Percentiles rank a stretch among this genome's conserved stretches.
Conservation (phyloP, 2,888 invertebrate species). For the Machimus atricapillus region DNA sequence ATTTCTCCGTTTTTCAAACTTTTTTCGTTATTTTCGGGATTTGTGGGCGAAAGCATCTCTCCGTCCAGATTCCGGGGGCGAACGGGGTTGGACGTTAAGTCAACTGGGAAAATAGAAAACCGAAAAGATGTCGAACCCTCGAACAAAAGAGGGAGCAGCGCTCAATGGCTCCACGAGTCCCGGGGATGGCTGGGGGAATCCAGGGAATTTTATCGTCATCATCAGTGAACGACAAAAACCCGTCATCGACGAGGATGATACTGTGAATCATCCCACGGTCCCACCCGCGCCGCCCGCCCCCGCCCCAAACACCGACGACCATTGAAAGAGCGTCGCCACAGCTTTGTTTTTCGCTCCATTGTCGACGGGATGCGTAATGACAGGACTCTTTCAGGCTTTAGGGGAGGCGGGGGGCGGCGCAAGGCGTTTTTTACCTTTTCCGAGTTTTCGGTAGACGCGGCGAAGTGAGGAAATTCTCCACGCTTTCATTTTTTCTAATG, state of each 20-base stretch:
- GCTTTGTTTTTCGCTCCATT: slow-evolving; percentile 36
- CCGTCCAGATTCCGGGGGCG: neutral
- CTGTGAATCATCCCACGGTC: slow-evolving; percentile 16
- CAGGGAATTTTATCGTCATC: slow-evolving; percentile 34
- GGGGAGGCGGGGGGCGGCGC: neutral
- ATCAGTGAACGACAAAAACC: slow-evolving; percentile 39
- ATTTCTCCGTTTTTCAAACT: slow-evolving; percentile 33
- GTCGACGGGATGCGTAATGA: slow-evolving; percentile 42
- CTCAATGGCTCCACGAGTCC: neutral
- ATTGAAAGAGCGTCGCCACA: slow-evolving; percentile 1
- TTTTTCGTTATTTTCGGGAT: slow-evolving; percentile 20
- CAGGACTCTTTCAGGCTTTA: slow-evolving; percentile 30
- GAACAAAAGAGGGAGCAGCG: neutral
- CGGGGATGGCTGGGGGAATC: neutral
- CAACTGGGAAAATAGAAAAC: slow-evolving; percentile 35
- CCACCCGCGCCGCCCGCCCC: neutral
- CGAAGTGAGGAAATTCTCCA: slow-evolving; percentile 21
- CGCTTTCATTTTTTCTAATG: slow-evolving; percentile 35
- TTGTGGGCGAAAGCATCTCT: neutral
- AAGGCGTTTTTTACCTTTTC: slow-evolving; percentile 1
- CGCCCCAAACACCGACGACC: neutral
- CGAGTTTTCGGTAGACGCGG: neutral
- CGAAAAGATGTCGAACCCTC: slow-evolving; percentile 32
- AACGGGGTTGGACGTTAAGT: neutral
- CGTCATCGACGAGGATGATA: slow-evolving; percentile 36